Conservation (phyloP, 2,888 invertebrate genomes). For the Crossocerus cetratus region DNA sequence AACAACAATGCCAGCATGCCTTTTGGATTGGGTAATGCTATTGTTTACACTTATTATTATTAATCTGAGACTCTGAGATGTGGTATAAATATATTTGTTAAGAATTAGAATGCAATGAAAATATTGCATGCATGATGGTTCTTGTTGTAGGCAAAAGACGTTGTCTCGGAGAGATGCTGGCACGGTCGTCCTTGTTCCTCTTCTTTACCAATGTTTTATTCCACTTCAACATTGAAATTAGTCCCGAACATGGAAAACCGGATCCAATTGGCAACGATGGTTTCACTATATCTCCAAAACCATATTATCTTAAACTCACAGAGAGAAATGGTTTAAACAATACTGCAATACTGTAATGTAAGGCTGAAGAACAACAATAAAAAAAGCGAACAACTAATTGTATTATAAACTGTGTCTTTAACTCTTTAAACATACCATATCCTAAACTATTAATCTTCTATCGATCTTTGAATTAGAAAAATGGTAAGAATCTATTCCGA, state of each 20-base stretch:
- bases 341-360: too few species aligned
- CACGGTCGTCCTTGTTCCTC: slow-evolving; percentile 76
- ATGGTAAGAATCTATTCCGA: too few species aligned
- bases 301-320: slow-evolving; percentile 75
- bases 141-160: slow-evolving; percentile 76
- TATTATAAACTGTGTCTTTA: too few species aligned
- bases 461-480: too few species aligned
- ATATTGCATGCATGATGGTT: not conserved
- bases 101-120: not conserved
- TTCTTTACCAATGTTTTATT: slow-evolving; percentile 76
- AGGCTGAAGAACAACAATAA: too few species aligned
- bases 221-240: slow-evolving; percentile 73
- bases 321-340: slow-evolving; percentile 14
- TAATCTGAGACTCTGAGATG: not conserved
- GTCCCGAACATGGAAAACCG: slow-evolving; percentile 74
- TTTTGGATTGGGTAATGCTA: slow-evolving; percentile 82
- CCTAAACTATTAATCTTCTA: too few species aligned
- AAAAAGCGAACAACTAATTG: too few species aligned
- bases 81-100: too few species aligned
- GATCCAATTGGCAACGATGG: slow-evolving; percentile 79
- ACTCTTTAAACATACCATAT: too few species aligned
- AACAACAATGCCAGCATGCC: slow-evolving; percentile 80
- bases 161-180: slow-evolving; percentile 77
- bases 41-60: not conserved
- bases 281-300: slow-evolving; percentile 79